Percentiles rank a stretch among this genome's conserved stretches.
phyloP scores from a whole-genome alignment of 2,888 invertebrate species.

The Sthenelais limicola region DNA sequence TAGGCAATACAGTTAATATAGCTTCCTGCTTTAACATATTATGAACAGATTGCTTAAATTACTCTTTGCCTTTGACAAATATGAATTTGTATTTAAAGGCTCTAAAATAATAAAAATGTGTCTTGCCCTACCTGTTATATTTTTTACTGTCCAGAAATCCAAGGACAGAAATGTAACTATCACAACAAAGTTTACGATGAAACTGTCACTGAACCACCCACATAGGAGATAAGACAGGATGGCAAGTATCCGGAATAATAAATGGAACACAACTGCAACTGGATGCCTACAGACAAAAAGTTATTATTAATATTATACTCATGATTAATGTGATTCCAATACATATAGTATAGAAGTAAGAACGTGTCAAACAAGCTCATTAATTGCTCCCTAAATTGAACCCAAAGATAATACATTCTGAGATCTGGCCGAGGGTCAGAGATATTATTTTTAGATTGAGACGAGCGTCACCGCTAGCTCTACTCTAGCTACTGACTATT shows the following conservation, averaged over 20 bases:
- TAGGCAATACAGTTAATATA: background rate
- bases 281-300: slow-evolving; percentile 77
- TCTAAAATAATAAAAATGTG: too few species aligned
- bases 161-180: slow-evolving; percentile 92
- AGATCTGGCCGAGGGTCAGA: too few species aligned
- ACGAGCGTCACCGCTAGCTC: too few species aligned
- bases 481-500: too few species aligned
- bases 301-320: too few species aligned
- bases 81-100: background rate
- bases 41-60: background rate
- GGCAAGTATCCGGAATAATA: slow-evolving; percentile 85
- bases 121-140: slow-evolving; percentile 81
- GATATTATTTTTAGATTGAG: too few species aligned
- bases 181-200: slow-evolving; percentile 95
- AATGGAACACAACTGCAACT: slow-evolving; percentile 91
- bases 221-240: slow-evolving; percentile 91
- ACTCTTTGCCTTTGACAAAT: background rate
- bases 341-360: too few species aligned
- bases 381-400: too few species aligned
- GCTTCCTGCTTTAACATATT: background rate
- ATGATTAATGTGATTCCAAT: too few species aligned
- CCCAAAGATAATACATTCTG: too few species aligned
- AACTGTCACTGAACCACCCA: slow-evolving; percentile 90
- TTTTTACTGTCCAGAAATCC: slow-evolving; percentile 99
- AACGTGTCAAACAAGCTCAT: too few species aligned